A percentile compares a stretch with the other conserved stretches of the same genome.
These are phyloP conservation scores for Enteromius mattozi DNA, from an alignment of 2,797 vertebrate genomes.

Conservation along the genomic window DNA sequence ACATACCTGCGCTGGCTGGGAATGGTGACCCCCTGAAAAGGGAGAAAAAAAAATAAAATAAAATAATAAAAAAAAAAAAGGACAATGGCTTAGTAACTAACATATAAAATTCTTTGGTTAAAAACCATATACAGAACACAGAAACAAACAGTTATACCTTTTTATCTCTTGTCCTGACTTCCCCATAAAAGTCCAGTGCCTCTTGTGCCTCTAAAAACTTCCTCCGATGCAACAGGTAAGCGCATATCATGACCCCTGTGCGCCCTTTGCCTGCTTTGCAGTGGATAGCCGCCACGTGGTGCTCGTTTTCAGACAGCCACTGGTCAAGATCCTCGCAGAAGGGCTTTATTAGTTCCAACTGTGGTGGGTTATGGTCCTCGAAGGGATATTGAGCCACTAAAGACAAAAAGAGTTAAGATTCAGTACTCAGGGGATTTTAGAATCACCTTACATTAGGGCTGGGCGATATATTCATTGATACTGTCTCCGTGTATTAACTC, in stretches of 20 bases:
- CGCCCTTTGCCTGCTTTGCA: conserved; percentile 99
- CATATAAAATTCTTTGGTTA: no score
- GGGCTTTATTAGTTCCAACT: conserved; percentile 98
- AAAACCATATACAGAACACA: background rate
- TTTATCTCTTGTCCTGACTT: conserved; percentile 99
- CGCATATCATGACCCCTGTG: conserved; percentile 99
- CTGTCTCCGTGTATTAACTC: no score
- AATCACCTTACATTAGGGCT: background rate
- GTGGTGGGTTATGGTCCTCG: conserved; percentile 99
- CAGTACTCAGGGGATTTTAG: background rate
- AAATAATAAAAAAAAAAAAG: background rate
- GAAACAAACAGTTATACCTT: conserved; percentile 80
- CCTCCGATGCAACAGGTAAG: conserved; percentile 96
- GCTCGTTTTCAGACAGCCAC: conserved; percentile 99
- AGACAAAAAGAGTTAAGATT: conserved; percentile 24
- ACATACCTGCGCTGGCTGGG: conserved; percentile 99
- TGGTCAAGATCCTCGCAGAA: conserved; percentile 99
- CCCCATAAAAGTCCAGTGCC: conserved; percentile 98
- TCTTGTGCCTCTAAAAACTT: conserved; percentile 96
- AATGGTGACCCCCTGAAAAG: conserved; percentile 94
- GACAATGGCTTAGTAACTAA: background rate
- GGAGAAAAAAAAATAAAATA: background rate
- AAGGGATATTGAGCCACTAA: conserved; percentile 99
- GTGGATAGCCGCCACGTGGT: conserved; percentile 99
- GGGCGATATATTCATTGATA: no score